These are phyloP conservation scores for Drosophila tropicalis DNA, from an alignment of 1,140 invertebrate species.

Conservation along the genomic window DNA sequence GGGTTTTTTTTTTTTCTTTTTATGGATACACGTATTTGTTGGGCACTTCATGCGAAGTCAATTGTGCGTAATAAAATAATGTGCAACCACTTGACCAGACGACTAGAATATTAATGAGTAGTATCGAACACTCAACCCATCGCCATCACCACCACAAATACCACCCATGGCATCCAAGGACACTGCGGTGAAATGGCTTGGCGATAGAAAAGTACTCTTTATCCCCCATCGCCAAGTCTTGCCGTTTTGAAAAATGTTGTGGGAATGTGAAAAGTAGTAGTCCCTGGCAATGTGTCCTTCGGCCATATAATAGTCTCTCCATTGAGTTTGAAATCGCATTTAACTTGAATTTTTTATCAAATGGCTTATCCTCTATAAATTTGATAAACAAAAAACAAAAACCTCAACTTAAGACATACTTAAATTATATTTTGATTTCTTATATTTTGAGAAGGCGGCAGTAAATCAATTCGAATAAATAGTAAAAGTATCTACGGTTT, in stretches of 20 bases:
- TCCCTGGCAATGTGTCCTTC: neutral
- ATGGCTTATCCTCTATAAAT: too few relatives aligned
- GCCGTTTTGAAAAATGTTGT: neutral
- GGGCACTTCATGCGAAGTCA: constrained; percentile 51
- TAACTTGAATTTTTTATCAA: too few relatives aligned
- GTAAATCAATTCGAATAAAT: too few relatives aligned
- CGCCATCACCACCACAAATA: neutral
- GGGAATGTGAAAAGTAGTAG: neutral
- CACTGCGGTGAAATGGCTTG: neutral
- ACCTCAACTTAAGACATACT: too few relatives aligned
- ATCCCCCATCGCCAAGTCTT: neutral
- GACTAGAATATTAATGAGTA: constrained; percentile 71
- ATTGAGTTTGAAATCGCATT: too few relatives aligned
- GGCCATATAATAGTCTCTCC: too few relatives aligned
- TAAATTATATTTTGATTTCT: too few relatives aligned
- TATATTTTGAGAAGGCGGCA: too few relatives aligned
- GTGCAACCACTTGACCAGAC: constrained; percentile 65
- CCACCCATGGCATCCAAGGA: neutral
- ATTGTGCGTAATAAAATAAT: constrained; percentile 79
- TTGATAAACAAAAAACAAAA: too few relatives aligned
- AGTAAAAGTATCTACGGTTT: too few relatives aligned
- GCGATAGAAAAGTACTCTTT: neutral
- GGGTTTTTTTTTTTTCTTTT: constrained; percentile 32
- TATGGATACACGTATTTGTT: constrained; percentile 27
- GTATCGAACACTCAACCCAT: constrained; percentile 20